Evolutionary conservation across 2,888 invertebrate species (phyloP).

Genomic region (Stenichneumon culpator): DNA sequence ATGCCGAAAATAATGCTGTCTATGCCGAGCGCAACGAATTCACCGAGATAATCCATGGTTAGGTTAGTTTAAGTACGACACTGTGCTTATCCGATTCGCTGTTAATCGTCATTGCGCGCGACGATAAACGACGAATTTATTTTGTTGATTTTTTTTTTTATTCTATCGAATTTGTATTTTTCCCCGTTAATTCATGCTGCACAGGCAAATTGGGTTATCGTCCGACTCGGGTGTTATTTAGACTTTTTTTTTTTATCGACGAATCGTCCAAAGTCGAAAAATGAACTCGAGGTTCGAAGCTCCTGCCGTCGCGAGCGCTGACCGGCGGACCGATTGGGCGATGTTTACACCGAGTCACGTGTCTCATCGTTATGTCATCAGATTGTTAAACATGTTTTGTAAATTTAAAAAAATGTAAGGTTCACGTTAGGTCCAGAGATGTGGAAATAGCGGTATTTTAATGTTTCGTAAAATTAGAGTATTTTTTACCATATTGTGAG

Average conservation of each 20-base stretch:
- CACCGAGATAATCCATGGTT: slow-evolving; percentile 92
- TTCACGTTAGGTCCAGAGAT: no score
- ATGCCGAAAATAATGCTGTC: slow-evolving; percentile 91
- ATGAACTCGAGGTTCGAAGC: background rate
- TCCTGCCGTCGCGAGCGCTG: background rate
- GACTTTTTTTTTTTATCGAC: slow-evolving; percentile 9
- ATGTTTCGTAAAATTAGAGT: no score
- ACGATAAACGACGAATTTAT: slow-evolving; percentile 40
- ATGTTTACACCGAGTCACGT: slow-evolving; percentile 44
- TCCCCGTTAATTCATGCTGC: background rate
- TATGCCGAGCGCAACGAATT: slow-evolving; percentile 91
- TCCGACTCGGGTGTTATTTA: background rate
- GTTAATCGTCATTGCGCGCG: slow-evolving; percentile 52
- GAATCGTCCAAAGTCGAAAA: background rate
- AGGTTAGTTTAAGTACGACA: slow-evolving; percentile 73
- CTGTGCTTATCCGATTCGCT: slow-evolving; percentile 15
- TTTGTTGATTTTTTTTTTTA: slow-evolving; percentile 26
- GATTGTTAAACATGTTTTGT: no score
- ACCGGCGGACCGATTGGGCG: background rate
- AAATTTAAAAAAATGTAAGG: no score
- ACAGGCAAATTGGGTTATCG: background rate
- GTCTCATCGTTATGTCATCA: background rate
- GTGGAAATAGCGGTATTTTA: no score
- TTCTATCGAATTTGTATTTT: background rate
- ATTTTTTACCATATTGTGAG: no score